Conservation (phyloP, 2,113 vertebrate genomes). For the Corapipo altera region DNA sequence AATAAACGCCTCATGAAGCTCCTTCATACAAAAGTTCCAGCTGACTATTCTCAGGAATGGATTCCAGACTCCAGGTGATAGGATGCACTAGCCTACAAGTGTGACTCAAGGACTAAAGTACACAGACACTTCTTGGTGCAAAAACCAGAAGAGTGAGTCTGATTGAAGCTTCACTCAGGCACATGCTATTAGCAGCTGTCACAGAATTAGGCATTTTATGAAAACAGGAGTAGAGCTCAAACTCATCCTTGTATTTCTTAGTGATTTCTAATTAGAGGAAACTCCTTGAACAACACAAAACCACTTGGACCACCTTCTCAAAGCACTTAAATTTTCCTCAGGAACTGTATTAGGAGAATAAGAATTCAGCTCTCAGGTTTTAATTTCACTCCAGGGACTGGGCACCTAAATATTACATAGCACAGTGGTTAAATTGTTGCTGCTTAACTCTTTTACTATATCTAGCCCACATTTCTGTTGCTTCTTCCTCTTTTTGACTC, state of each 20-base stretch:
- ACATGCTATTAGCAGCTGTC: not conserved
- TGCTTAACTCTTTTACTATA: not conserved
- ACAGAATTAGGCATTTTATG: not conserved
- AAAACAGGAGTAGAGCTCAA: not conserved
- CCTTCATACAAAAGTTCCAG: not conserved
- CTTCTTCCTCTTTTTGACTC: not conserved
- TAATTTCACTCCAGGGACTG: not conserved
- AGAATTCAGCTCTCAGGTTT: not conserved
- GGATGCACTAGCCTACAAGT: not conserved
- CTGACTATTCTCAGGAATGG: not conserved
- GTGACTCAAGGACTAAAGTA: not conserved
- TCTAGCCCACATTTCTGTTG: not conserved
- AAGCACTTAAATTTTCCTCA: not conserved
- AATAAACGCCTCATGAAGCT: not conserved
- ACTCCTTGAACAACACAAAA: not conserved
- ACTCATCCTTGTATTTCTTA: not conserved
- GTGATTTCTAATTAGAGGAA: not conserved
- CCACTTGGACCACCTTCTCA: not conserved
- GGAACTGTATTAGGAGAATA: not conserved
- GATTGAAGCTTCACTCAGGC: not conserved
- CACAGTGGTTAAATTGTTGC: not conserved
- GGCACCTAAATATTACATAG: not conserved
- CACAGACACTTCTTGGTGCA: not conserved
- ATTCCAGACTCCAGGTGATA: not conserved
- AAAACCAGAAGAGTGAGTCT: not conserved